These are phyloP conservation scores for Nemoura dubitans DNA, from an alignment of 2,888 invertebrate species.

Conservation along the genomic window DNA sequence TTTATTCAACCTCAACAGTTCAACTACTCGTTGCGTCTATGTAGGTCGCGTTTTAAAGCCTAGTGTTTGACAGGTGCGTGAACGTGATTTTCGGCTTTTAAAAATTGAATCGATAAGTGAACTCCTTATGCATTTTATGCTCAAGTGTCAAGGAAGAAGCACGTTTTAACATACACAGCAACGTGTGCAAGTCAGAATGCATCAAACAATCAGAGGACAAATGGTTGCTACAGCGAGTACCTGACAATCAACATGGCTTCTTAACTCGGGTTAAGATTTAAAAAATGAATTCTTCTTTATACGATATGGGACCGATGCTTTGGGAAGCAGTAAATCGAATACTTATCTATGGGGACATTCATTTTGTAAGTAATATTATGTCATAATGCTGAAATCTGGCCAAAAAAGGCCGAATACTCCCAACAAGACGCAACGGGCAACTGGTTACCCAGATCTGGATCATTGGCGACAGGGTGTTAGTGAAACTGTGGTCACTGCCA, in stretches of 20 bases:
- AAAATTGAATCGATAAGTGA: background rate
- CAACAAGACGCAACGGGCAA: conserved; percentile 51
- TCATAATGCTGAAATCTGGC: conserved; percentile 57
- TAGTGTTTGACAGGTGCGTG: conserved; percentile 51
- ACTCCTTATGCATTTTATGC: background rate
- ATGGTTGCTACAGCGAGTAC: conserved; percentile 49
- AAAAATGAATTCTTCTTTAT: conserved; percentile 43
- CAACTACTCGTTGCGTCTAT: conserved; percentile 45
- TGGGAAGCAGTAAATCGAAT: conserved; percentile 39
- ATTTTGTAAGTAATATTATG: conserved; percentile 53
- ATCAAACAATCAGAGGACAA: conserved; percentile 36
- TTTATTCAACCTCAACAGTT: background rate
- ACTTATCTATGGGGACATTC: conserved; percentile 49
- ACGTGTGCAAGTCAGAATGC: conserved; percentile 31
- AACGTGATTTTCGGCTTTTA: conserved; percentile 44
- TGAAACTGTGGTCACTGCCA: conserved; percentile 60
- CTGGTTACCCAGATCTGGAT: conserved; percentile 49
- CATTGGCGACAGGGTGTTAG: conserved; percentile 61
- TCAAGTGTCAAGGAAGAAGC: background rate
- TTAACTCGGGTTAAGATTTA: conserved; percentile 41
- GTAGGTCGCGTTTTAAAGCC: conserved; percentile 50
- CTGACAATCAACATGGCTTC: conserved; percentile 53
- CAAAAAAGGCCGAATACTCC: conserved; percentile 56
- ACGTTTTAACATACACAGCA: conserved; percentile 1
- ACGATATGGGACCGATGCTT: conserved; percentile 39